A percentile compares a stretch with the other conserved stretches of the same genome.
Evolutionary conservation across 2,888 invertebrate genomes (phyloP).

Genomic region (Leptinotarsa tumamoca): DNA sequence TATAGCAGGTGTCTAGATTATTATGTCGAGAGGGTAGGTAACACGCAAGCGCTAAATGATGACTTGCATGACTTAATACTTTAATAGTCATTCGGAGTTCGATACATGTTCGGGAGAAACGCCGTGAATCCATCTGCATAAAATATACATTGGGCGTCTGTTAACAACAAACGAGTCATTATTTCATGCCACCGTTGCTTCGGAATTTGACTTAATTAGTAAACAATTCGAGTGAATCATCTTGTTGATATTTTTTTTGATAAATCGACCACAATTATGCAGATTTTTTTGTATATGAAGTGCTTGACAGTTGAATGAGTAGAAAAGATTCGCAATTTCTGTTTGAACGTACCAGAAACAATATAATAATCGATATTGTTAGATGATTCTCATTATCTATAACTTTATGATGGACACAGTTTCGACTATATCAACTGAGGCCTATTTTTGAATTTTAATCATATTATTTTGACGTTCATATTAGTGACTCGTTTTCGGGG

Average conservation of each 20-base stretch:
- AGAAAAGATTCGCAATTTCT: too few relatives aligned
- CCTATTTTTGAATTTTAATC: too few relatives aligned
- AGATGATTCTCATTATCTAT: too few relatives aligned
- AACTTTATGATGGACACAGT: too few relatives aligned
- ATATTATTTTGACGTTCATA: too few relatives aligned
- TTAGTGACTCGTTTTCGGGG: too few relatives aligned
- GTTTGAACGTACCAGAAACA: too few relatives aligned
- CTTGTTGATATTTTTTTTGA: slow-evolving; percentile 12
- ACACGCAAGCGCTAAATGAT: slow-evolving; percentile 56
- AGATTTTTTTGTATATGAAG: neutral
- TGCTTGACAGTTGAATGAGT: neutral
- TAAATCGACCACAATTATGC: slow-evolving; percentile 13
- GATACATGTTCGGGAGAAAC: slow-evolving; percentile 37
- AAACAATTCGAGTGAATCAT: slow-evolving; percentile 27
- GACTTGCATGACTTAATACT: slow-evolving; percentile 48
- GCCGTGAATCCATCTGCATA: slow-evolving; percentile 44
- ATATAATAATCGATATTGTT: too few relatives aligned
- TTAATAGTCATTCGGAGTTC: slow-evolving; percentile 25
- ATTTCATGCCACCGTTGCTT: slow-evolving; percentile 25
- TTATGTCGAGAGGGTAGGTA: slow-evolving; percentile 55
- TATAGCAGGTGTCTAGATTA: slow-evolving; percentile 60
- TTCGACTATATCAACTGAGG: too few relatives aligned
- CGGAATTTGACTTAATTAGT: slow-evolving; percentile 25
- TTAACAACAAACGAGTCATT: slow-evolving; percentile 31
- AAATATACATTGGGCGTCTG: slow-evolving; percentile 34